Evolutionary conservation across 2,113 vertebrate species (phyloP).

Genomic region (Scomber colias): DNA sequence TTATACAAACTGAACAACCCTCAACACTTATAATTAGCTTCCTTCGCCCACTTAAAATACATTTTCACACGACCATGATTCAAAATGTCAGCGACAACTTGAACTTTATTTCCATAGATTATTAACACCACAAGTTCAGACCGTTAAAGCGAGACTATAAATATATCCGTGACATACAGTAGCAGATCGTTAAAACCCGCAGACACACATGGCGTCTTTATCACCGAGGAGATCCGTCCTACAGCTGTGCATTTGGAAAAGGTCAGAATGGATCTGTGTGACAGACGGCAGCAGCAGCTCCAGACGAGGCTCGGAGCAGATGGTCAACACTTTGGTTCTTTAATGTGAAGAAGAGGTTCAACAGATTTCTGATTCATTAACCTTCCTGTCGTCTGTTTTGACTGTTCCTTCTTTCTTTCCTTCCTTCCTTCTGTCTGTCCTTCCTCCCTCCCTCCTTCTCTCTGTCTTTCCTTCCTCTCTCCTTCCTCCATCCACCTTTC

Average conservation of each 20-base stretch:
- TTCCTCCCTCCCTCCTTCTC: no score
- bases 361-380: no score
- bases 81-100: background rate
- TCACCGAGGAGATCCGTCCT: background rate
- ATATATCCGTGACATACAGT: background rate
- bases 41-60: background rate
- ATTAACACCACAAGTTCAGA: no score
- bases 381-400: no score
- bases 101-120: background rate
- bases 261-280: conserved; percentile 15
- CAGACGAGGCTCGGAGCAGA: conserved; percentile 33
- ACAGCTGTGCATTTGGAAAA: conserved; percentile 8
- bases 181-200: conserved; percentile 14
- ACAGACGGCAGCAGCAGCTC: conserved; percentile 20
- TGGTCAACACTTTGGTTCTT: conserved; percentile 40
- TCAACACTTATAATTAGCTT: no score
- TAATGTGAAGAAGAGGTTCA: conserved; percentile 31
- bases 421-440: no score
- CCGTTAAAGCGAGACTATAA: background rate
- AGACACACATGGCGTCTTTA: background rate
- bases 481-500: no score
- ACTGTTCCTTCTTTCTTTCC: no score
- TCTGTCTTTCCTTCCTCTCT: no score
- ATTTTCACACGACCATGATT: background rate
- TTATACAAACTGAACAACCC: no score